Evolutionary conservation across 2,888 invertebrate genomes (phyloP).

Genomic region (Drosophila birchii): DNA sequence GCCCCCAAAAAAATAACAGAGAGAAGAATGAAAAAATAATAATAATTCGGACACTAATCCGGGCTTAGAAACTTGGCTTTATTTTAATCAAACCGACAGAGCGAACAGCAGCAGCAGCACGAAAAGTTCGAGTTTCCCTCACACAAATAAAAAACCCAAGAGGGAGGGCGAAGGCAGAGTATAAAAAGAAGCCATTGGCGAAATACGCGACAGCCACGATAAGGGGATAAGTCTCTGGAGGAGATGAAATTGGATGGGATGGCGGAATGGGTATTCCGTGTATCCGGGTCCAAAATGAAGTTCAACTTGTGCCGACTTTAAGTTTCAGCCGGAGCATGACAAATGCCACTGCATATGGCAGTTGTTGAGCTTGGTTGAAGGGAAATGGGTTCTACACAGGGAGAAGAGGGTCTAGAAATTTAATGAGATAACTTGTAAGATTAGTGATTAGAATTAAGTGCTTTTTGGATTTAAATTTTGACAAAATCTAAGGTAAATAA

Average conservation of each 20-base stretch:
- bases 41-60: slow-evolving; percentile 77
- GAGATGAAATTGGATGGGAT: slow-evolving; percentile 6
- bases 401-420: background rate
- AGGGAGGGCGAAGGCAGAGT: slow-evolving; percentile 14
- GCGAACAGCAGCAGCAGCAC: slow-evolving; percentile 27
- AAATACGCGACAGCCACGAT: slow-evolving; percentile 56
- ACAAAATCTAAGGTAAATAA: background rate
- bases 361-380: slow-evolving; percentile 12
- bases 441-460: background rate
- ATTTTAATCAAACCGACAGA: slow-evolving; percentile 75
- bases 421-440: background rate
- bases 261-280: slow-evolving; percentile 7
- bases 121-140: slow-evolving; percentile 27
- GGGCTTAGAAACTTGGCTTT: slow-evolving; percentile 79
- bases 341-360: slow-evolving; percentile 50
- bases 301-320: slow-evolving; percentile 52
- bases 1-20: slow-evolving; percentile 27
- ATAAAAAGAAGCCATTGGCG: slow-evolving; percentile 62
- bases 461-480: background rate
- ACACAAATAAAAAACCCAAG: background rate
- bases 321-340: slow-evolving; percentile 48
- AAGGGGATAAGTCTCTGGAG: slow-evolving; percentile 22
- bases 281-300: slow-evolving; percentile 44
- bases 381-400: slow-evolving; percentile 4
- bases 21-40: slow-evolving; percentile 38